A percentile compares a stretch with the other conserved stretches of the same genome.
Evolutionary conservation across 2,888 invertebrate genomes (phyloP).

Genomic region (Acrobasis repandana): DNA sequence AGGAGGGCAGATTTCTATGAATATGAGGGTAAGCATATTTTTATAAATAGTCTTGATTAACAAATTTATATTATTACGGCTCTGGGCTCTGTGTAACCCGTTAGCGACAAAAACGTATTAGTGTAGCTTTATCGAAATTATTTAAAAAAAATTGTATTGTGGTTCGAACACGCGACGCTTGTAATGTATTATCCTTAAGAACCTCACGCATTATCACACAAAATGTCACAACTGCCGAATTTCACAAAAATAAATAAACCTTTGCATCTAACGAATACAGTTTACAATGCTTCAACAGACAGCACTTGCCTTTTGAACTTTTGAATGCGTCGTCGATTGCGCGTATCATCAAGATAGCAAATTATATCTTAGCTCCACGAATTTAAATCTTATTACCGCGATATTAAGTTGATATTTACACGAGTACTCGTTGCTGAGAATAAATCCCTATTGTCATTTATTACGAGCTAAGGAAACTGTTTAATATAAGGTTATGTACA

Average conservation of each 20-base stretch:
- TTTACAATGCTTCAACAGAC: constrained; percentile 31
- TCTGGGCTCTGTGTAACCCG: no score
- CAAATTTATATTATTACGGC: no score
- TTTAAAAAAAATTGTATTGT: constrained; percentile 44
- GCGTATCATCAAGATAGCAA: constrained; percentile 53
- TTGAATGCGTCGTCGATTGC: constrained; percentile 43
- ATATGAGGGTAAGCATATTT: no score
- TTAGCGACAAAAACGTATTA: no score
- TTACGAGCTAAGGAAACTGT: constrained; percentile 58
- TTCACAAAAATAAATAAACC: constrained; percentile 33
- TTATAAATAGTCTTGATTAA: no score
- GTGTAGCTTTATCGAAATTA: no score
- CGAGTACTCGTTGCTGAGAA: constrained; percentile 33
- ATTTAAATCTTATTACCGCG: constrained; percentile 42
- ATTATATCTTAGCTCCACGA: constrained; percentile 36
- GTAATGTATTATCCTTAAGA: constrained; percentile 51
- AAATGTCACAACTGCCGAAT: constrained; percentile 36
- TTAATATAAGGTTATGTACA: constrained; percentile 57
- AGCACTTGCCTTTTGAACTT: constrained; percentile 38
- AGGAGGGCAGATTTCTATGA: no score
- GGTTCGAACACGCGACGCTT: constrained; percentile 43
- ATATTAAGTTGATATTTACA: constrained; percentile 38
- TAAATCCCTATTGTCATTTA: constrained; percentile 62
- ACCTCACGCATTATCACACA: constrained; percentile 28
- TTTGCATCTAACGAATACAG: constrained; percentile 32